Percentiles rank a stretch among this genome's conserved stretches.
Conservation (phyloP, 2,113 vertebrate species). For the Gadus macrocephalus region DNA sequence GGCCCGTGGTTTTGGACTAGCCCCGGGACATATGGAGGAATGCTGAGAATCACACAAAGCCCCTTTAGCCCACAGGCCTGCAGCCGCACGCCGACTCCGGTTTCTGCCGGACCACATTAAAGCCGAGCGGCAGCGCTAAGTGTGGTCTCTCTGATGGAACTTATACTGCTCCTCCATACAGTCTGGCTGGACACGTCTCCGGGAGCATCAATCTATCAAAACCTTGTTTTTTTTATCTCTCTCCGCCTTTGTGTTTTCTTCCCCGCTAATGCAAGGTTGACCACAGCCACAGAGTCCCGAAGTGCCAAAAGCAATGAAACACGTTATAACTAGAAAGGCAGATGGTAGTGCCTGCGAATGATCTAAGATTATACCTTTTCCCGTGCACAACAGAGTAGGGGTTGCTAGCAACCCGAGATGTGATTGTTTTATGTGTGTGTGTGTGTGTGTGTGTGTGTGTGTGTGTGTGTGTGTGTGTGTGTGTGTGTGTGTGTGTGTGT, state of each 20-base stretch:
- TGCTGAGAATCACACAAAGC: constrained; percentile 62
- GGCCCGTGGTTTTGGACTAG: constrained; percentile 64
- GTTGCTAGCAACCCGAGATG: constrained; percentile 25
- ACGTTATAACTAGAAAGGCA: constrained; percentile 56
- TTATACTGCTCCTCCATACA: constrained; percentile 47
- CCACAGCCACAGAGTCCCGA: constrained; percentile 29
- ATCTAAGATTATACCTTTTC: constrained; percentile 43
- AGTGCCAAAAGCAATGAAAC: constrained; percentile 55
- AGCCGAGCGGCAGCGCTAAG: constrained; percentile 57
- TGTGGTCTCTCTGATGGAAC: constrained; percentile 65
- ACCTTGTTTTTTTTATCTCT: constrained; percentile 42
- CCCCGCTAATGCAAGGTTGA: constrained; percentile 50
- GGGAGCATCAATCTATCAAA: constrained; percentile 59
- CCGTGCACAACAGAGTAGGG: constrained; percentile 2
- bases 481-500: too few species aligned
- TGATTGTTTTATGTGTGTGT: constrained; percentile 41
- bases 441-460: too few species aligned
- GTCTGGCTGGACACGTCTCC: constrained; percentile 37
- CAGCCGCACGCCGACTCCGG: constrained; percentile 55
- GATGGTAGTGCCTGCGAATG: constrained; percentile 56
- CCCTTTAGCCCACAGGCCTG: constrained; percentile 56
- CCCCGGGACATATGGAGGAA: constrained; percentile 60
- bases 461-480: too few species aligned
- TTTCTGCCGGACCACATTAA: constrained; percentile 67
- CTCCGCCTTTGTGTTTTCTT: constrained; percentile 29